Conservation (phyloP, 2,797 vertebrate genomes). For the Pteropus rufus region DNA sequence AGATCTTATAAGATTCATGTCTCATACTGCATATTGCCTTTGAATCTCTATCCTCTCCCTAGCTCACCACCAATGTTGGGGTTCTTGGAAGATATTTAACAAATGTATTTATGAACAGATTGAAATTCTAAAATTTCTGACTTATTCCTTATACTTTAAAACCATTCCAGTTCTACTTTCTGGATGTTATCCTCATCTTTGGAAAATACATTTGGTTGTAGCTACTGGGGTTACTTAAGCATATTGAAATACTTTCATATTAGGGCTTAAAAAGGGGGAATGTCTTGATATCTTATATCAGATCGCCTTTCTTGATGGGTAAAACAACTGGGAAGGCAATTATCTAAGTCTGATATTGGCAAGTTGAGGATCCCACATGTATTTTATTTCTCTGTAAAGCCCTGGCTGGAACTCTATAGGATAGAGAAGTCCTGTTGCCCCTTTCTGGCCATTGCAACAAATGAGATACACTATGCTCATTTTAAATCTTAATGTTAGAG, state of each 20-base stretch:
- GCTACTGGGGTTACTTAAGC: not conserved
- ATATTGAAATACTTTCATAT: slow-evolving; percentile 18
- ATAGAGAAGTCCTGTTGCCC: not conserved
- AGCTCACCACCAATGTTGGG: not conserved
- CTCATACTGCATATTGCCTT: not conserved
- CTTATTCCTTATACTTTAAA: not conserved
- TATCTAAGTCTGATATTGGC: not conserved
- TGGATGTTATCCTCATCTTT: not conserved
- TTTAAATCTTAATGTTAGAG: not conserved
- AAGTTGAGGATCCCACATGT: slow-evolving; percentile 6
- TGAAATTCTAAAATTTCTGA: not conserved
- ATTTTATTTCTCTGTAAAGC: slow-evolving; percentile 43
- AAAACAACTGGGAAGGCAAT: slow-evolving; percentile 15
- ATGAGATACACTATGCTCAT: not conserved
- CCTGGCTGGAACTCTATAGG: not conserved
- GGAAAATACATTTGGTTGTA: slow-evolving; percentile 38
- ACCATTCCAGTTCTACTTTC: not conserved
- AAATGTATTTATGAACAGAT: not conserved
- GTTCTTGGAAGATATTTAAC: not conserved
- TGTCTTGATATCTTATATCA: not conserved
- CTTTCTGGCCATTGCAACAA: not conserved
- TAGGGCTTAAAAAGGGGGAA: not conserved
- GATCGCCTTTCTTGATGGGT: not conserved
- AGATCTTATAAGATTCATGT: not conserved
- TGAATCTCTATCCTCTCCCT: not conserved